These are phyloP conservation scores for Rhinatrema bivittatum DNA, from an alignment of 2,797 vertebrate species.

Conservation along the genomic window DNA sequence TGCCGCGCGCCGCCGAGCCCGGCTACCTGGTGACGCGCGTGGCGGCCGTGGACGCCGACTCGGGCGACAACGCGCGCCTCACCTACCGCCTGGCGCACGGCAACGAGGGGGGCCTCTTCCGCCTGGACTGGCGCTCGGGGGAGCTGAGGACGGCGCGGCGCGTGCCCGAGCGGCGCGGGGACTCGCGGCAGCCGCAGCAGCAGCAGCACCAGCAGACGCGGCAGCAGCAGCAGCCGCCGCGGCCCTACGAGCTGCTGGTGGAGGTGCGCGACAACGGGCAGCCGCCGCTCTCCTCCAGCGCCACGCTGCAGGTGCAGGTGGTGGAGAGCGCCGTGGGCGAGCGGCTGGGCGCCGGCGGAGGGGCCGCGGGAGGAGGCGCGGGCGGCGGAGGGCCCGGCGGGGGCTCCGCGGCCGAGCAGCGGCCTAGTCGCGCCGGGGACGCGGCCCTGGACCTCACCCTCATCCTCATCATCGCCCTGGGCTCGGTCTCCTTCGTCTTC, in stretches of 20 bases:
- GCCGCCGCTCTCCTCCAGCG: conserved; percentile 87
- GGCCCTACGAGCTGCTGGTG: conserved; percentile 83
- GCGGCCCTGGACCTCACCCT: conserved; percentile 83
- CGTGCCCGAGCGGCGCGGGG: conserved; percentile 74
- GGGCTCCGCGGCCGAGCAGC: conserved; percentile 40
- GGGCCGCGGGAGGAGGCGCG: conserved; percentile 48
- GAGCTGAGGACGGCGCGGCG: conserved; percentile 81
- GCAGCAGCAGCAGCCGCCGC: conserved; percentile 84
- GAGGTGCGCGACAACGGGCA: conserved; percentile 93
- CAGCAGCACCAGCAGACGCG: no score
- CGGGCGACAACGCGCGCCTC: conserved; percentile 86
- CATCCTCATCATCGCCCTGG: conserved; percentile 92
- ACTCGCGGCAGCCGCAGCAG: no score
- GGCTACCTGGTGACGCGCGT: conserved; percentile 87
- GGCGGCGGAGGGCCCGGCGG: no score
- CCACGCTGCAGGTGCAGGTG: conserved; percentile 75
- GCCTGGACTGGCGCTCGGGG: conserved; percentile 94
- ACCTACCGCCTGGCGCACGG: conserved; percentile 91
- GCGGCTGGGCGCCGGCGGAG: conserved; percentile 22
- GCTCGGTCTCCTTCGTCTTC: conserved; percentile 90
- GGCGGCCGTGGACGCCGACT: conserved; percentile 85
- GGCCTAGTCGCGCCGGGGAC: conserved; percentile 64
- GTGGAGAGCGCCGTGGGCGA: conserved; percentile 78
- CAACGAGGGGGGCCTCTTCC: conserved; percentile 86
- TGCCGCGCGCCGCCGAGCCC: conserved; percentile 86